These are phyloP conservation scores for rat (Rattus norvegicus) DNA, from an alignment of 2,113 vertebrate genomes.

Conservation along the genomic window GRCr8 NC_086027.1:57613501-57614000, in stretches of 20 bases:
- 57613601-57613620: not conserved
- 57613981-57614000: not conserved
- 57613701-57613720: not conserved
- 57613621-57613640: not conserved
- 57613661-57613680: conserved; percentile 2
- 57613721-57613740: not conserved
- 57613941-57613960: not conserved
- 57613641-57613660: not conserved
- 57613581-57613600: conserved; percentile 9
- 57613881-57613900: not conserved
- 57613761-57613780: no score
- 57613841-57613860: no score
- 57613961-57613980: not conserved
- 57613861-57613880: not conserved
- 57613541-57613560: not conserved
- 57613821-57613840: no score
- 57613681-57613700: not conserved
- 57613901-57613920: not conserved
- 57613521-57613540: no score
- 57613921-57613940: not conserved
- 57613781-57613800: no score
- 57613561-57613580: not conserved
- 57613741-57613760: not conserved
- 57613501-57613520: no score
- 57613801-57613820: no score